Evolutionary conservation across 53 echinoderm and acorn worm species (phyloP), one percentile per base, ranked within the genome.

Genomic region (Luidia sarsii): DNA sequence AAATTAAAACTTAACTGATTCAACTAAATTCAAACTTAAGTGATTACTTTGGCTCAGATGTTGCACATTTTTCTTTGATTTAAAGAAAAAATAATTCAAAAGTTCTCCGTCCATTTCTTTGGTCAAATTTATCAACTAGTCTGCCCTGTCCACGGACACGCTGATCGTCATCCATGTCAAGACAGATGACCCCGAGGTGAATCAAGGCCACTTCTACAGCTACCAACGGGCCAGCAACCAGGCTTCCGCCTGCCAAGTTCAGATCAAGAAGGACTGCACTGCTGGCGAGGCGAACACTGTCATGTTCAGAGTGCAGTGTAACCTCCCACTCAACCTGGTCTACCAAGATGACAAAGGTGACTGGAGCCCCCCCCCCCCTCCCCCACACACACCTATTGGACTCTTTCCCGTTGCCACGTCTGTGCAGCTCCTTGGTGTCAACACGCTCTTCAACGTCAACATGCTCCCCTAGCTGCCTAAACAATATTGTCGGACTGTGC

Each of bases 291-390:
- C 1, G 3, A 50, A 79, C 31, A 51, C 33, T 22, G 36, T 75
- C 6, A 70, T 69, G 48, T 69, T 86, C 14, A 67, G 80, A 33
- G 69, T 86, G 16, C 80, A 86, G 60, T 45, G 57, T 19, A 80
- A 57, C 39, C 28, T 86, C 7, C 15, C 70, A 28, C 25, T 86
- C 19, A 59, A 86, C 22, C 33, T 79, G 25, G 55, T 38, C 8
- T 86, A 79, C 68, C 57, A 80, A 22, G 57, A 60, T 57, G 68
- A 80, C n/a, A 68, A 59, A 53, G 87, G 87, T 86, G 55, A 34
- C 38, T 70, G 1, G 15, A 57, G 3, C 18, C n/a, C n/a, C n/a
- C n/a, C n/a, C n/a, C n/a, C n/a, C n/a, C n/a, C n/a, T n/a, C n/a
- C n/a, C n/a, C n/a, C n/a, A n/a, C n/a, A n/a, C n/a, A n/a, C n/a